These are phyloP conservation scores for Leptogaster cylindrica DNA, from an alignment of 2,888 invertebrate species.

Conservation along the genomic window DNA sequence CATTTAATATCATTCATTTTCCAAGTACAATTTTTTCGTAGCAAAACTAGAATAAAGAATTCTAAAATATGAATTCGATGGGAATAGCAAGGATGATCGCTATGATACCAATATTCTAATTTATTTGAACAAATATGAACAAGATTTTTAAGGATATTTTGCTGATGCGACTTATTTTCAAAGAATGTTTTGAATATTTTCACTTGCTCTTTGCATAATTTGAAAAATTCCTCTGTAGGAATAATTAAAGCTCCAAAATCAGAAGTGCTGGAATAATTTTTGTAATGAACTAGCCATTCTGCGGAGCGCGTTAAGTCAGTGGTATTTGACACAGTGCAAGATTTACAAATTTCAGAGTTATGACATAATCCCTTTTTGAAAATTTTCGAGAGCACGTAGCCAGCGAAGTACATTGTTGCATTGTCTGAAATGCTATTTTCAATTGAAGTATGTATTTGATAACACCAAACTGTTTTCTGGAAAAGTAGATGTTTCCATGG, in stretches of 20 bases:
- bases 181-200: neutral
- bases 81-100: too few relatives aligned
- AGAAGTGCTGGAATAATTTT: neutral
- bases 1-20: too few relatives aligned
- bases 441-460: neutral
- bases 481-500: neutral
- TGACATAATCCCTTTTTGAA: neutral
- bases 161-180: neutral
- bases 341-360: neutral
- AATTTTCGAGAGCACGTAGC: neutral
- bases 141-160: neutral
- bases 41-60: too few relatives aligned
- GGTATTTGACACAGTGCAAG: neutral
- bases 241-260: neutral
- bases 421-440: conserved; percentile 12
- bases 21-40: too few relatives aligned
- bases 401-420: neutral
- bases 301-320: neutral
- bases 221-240: conserved; percentile 4
- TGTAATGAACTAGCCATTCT: neutral
- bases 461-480: neutral
- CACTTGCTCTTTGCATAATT: neutral
- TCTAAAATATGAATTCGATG: too few relatives aligned
- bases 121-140: neutral
- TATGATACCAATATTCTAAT: conserved; percentile 1